Evolutionary conservation across 2,888 invertebrate genomes (phyloP).

Genomic region (Blastobasis lacticolella): DNA sequence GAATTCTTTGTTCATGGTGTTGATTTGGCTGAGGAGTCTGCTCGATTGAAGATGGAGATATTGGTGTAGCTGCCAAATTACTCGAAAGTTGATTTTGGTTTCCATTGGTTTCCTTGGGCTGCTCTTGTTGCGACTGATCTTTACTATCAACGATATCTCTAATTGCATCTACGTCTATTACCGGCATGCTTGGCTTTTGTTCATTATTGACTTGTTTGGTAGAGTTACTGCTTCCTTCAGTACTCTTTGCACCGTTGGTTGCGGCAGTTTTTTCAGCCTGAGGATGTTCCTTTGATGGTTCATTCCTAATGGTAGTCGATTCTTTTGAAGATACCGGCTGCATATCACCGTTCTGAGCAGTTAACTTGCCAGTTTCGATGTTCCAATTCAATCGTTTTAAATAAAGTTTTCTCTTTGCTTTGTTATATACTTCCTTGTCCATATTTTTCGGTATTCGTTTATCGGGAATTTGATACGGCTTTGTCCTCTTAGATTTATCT

Average conservation of each 20-base stretch:
- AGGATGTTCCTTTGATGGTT: neutral
- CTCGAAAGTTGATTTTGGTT: constrained; percentile 1
- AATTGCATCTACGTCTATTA: neutral
- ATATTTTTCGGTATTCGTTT: neutral
- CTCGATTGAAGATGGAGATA: neutral
- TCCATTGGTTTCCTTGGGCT: neutral
- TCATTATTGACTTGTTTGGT: neutral
- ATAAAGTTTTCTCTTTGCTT: neutral
- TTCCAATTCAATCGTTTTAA: neutral
- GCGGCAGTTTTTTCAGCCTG: too few relatives aligned
- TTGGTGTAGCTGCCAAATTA: constrained; percentile 1
- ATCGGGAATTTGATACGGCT: neutral
- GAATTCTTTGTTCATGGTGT: neutral
- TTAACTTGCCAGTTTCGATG: neutral
- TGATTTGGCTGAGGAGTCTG: neutral
- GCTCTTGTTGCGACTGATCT: constrained; percentile 1
- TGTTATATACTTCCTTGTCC: neutral
- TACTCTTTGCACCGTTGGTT: neutral
- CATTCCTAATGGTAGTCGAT: neutral
- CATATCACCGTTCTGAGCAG: neutral
- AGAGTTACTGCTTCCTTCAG: neutral
- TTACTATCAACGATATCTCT: neutral
- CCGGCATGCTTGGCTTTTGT: neutral
- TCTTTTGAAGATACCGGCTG: neutral
- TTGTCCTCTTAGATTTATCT: neutral